These are phyloP conservation scores for Grus americana DNA, from an alignment of 2,113 vertebrate species.

Conservation along the genomic window DNA sequence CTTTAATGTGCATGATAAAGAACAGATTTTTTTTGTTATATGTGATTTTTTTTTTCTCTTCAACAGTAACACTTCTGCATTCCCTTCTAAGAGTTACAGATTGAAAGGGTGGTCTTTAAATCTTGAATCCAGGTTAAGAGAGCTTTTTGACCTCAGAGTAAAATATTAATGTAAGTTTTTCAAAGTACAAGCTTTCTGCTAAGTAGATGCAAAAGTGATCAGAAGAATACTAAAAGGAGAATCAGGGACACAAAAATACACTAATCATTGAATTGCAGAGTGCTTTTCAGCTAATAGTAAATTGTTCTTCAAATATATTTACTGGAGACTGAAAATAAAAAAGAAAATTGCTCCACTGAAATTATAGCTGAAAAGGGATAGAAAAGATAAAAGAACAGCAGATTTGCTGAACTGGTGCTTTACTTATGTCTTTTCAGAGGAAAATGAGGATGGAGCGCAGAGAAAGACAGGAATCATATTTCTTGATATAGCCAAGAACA, in stretches of 20 bases:
- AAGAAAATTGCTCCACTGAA: slow-evolving; percentile 5
- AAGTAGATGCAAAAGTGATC: not conserved
- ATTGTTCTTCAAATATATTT: slow-evolving; percentile 12
- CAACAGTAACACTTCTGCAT: not conserved
- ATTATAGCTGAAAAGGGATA: not conserved
- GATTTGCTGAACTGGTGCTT: slow-evolving; percentile 25
- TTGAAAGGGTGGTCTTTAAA: not conserved
- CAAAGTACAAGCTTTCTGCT: not conserved
- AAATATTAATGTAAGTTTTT: not conserved
- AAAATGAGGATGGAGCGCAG: not conserved
- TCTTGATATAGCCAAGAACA: not conserved
- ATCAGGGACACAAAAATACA: not conserved
- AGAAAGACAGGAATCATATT: not conserved
- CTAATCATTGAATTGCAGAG: not conserved
- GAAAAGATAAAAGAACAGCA: not conserved
- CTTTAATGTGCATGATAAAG: not conserved
- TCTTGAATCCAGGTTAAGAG: not conserved
- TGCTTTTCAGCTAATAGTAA: not conserved
- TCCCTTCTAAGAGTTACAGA: not conserved
- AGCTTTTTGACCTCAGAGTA: not conserved
- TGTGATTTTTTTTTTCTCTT: not conserved
- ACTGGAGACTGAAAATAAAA: not conserved
- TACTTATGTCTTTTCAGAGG: not conserved
- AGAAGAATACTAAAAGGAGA: not conserved
- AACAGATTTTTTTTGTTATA: not conserved